Evolutionary conservation across 2,888 invertebrate genomes (phyloP), one percentile per base, ranked within the genome.

Genomic region (Acanthacorydalis orientalis): DNA sequence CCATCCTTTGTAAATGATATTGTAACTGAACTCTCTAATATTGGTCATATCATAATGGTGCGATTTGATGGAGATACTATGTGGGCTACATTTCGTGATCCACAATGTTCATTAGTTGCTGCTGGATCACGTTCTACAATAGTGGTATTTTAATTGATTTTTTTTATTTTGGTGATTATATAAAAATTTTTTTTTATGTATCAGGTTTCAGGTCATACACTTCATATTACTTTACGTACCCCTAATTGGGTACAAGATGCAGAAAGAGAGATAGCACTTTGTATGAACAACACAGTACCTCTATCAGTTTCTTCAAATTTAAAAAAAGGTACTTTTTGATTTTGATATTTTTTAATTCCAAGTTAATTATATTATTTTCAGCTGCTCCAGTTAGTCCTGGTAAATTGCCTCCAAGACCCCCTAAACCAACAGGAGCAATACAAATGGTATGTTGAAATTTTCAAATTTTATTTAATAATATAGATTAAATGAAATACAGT

Each of bases 11-110:
- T 90, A 72, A 78, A 80, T 49, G 78, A 78, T 4, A 68, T 92
- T 31, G 70, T 93, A 48, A 83, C 86, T 59, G 82, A 86, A 58
- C 71, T 93, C 48, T 78, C 84, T 1, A 82, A 83, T 54, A 81
- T 87, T 57, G 93, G 93, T 7, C 89, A 90, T 64, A 87, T 91
- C 0, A 86, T 92, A 43, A 72, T 95, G 42, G 88, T 93, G 4
- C 77, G 93, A 52, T 93, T 93, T 65, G 84, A 92, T 12, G 88
- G 83, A 23, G 85, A 80, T 50, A 83, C 86, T 12, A 80, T 96
- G 70, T 89, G 90, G 81, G 79, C 96, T 31, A 91, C 93, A 8
- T 93, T 95, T 62, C 77, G 87, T 55, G 87, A 89, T 59, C 92
- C 95, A 0, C 83, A 86, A 59, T 81, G 83, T 54, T 95, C 95